Base-by-base conservation (phyloP, 1,140 invertebrate species). In the Portunus trituberculatus region DNA sequence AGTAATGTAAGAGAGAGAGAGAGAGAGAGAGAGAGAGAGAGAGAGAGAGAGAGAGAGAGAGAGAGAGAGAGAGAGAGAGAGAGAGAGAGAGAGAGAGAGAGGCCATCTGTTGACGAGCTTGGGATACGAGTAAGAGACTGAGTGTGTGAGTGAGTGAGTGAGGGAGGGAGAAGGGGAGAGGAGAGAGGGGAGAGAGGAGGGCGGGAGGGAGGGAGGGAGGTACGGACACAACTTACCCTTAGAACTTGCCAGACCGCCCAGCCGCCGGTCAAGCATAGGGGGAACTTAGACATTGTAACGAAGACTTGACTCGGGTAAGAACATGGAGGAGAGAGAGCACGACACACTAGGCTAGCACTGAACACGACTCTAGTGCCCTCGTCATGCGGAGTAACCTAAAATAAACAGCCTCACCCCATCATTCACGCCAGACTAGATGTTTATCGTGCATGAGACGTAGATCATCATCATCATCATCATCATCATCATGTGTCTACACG, bases 351-450 rank as follows among this genome's bases (percentile, higher is more conserved):
- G 46, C 86, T 93, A 87, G 45, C 83, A 93, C 45, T 52, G 86
- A 88, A 12, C 48, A 67, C 52, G 39, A 93, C 46, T n/a, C 48
- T 92, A 48, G 14, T 39, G n/a, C 84, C 29, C 20, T 45, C 31
- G 83, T 93, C 93, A 93, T 93, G 93, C 93, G 87, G 87, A 76
- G 67, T 76, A 93, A 88, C 84, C 84, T 93, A 83, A 32, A 93
- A 87, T 88, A 32, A 84, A 93, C 31, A 93, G 93, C 93, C 86
- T 93, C 86, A 93, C 93, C 93, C 93, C 93, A 93, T 86, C 93
- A 93, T 52, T 93, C 93, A 93, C 93, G 93, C 87, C 93, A 93
- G 93, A 93, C 93, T 93, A 93, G 93, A 93, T 93, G 93, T 93
- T 93, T 20, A 93, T 93, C 93, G 93, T 93, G 93, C 93, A 93